Evolutionary conservation across 2,797 vertebrate genomes (phyloP).

Genomic region (Protonibea diacanthus): DNA sequence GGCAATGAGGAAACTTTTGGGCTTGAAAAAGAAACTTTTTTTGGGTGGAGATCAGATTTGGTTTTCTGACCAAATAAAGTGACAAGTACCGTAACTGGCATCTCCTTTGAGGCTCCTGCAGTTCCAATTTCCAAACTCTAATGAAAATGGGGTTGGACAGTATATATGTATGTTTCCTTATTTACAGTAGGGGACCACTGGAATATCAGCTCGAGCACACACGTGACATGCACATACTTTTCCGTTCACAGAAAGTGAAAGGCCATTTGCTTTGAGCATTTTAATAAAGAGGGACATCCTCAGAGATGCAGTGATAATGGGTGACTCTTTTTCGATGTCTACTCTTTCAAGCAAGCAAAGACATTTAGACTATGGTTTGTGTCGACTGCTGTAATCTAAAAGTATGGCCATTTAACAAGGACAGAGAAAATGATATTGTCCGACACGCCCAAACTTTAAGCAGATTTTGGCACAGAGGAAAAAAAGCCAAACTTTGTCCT

Average conservation of each 20-base stretch:
- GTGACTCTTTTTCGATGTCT: constrained; percentile 24
- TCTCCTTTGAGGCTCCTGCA: constrained; percentile 51
- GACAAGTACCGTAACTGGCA: constrained; percentile 51
- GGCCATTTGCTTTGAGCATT: constrained; percentile 20
- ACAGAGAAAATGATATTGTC: constrained; percentile 12
- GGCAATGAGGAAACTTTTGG: constrained; percentile 59
- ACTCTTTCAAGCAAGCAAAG: constrained; percentile 29
- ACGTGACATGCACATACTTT: constrained; percentile 45
- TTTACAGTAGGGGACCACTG: constrained; percentile 53
- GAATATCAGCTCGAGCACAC: constrained; percentile 61
- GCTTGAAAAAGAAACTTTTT: constrained; percentile 43
- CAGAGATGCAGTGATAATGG: constrained; percentile 57
- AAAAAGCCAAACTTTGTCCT: constrained; percentile 25
- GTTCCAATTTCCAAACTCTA: constrained; percentile 60
- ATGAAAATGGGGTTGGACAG: constrained; percentile 73
- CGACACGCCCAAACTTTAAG: constrained; percentile 16
- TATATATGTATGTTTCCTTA: constrained; percentile 54
- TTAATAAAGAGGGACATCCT: constrained; percentile 48
- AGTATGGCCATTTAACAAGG: constrained; percentile 8
- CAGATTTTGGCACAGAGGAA: constrained; percentile 1
- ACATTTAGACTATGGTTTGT: constrained; percentile 20
- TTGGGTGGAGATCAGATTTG: constrained; percentile 63
- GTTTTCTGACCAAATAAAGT: constrained; percentile 63
- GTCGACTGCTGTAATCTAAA: constrained; percentile 24
- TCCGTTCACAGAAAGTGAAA: constrained; percentile 50